A percentile compares a stretch with the other conserved stretches of the same genome.
These are phyloP conservation scores for Meta bourneti DNA, from an alignment of 2,888 invertebrate species.

Conservation along the genomic window DNA sequence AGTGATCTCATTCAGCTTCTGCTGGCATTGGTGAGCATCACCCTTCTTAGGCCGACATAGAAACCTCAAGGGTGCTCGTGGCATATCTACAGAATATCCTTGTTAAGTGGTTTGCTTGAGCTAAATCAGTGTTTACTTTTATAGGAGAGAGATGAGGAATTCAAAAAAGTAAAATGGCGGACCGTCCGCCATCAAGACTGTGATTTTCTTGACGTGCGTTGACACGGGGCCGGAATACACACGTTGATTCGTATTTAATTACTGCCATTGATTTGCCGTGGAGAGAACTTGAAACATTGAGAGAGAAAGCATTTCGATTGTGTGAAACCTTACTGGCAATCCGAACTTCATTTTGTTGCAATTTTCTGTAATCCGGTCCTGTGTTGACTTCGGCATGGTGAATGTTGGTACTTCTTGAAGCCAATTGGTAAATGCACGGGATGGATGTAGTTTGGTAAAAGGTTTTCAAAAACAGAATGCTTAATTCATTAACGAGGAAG, in stretches of 20 bases:
- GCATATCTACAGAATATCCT: conserved; percentile 2
- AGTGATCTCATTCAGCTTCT: conserved; percentile 60
- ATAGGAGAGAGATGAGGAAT: neutral
- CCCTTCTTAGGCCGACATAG: conserved; percentile 48
- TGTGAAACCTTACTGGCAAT: neutral
- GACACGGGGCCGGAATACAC: conserved; percentile 55
- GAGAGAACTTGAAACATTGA: neutral
- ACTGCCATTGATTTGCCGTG: conserved; percentile 22
- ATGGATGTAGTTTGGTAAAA: too few species aligned
- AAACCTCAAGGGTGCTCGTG: neutral
- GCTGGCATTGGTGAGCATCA: conserved; percentile 27
- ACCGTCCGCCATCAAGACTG: conserved; percentile 40
- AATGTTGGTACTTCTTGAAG: too few species aligned
- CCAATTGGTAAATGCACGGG: too few species aligned
- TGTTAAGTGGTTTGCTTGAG: neutral
- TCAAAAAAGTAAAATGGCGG: neutral
- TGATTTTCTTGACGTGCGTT: conserved; percentile 39
- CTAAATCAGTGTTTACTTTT: conserved; percentile 22
- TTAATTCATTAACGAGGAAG: too few species aligned
- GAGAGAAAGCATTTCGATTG: neutral
- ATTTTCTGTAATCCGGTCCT: neutral
- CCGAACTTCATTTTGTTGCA: neutral
- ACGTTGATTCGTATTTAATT: conserved; percentile 10
- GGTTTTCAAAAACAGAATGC: too few species aligned
- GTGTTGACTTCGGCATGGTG: neutral